Evolutionary conservation across 2,888 invertebrate genomes (phyloP), one percentile per base, ranked within the genome.

Genomic region (Ramazzottius varieornatus): DNA sequence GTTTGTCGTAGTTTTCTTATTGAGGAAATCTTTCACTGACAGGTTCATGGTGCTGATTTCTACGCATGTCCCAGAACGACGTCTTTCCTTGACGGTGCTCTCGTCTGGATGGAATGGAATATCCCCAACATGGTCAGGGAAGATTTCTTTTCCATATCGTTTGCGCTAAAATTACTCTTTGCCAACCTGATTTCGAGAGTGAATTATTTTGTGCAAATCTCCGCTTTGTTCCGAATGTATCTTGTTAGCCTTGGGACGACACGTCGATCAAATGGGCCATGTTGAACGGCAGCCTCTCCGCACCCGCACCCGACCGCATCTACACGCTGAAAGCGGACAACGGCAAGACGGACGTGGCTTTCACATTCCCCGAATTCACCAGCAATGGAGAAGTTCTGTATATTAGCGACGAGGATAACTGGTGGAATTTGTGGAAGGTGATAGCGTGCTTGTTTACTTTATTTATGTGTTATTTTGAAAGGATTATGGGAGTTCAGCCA

Each of bases 171-270:
- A 24, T 33, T 63, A 32, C 46, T 1, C 8, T 63, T 64, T 65
- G 67, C 65, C 29, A 63, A 8, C 33, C 24, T 32, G 65, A 34
- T 32, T 32, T 34, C 24, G 32, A 32, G 2, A 67, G 32, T 32
- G 34, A 63, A 2, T 32, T 20, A 33, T 63, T 24, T 24, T 68
- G 20, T n/a, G n/a, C n/a, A n/a, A n/a, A n/a, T n/a, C n/a, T n/a
- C n/a, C n/a, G n/a, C n/a, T n/a, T n/a, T n/a, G n/a, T n/a, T n/a
- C n/a, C n/a, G n/a, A n/a, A n/a, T n/a, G n/a, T n/a, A n/a, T n/a
- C n/a, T n/a, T n/a, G 8, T 40, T 66, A 76, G 76, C 77, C 78
- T 0, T 78, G 77, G 77, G 76, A 77, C 68, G 73, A 72, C 66
- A 77, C 77, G 24, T 73, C 73, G 54, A 69, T 78, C 40, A 72